Base-by-base conservation (phyloP, 2,888 invertebrate genomes). In the Malacosoma neustria region DNA sequence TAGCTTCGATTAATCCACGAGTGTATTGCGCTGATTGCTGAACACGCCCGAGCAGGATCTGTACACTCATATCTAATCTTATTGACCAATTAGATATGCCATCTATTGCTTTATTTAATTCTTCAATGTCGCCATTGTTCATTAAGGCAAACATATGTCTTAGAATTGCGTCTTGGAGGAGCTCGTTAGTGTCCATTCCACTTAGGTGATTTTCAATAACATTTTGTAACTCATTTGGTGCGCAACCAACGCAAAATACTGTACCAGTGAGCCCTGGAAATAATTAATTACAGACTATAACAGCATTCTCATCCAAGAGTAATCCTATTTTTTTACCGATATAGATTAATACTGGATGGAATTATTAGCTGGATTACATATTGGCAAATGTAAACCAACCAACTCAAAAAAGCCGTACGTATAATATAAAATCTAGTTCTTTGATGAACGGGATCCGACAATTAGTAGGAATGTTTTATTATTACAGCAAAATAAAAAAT, bases 231-330 rank as follows among this genome's bases (percentile, higher is more conserved):
- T 60, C 66, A 4, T 54, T 55, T 3, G 74, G 74, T 12, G 54
- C 48, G 30, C 61, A 64, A 2, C 76, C 76, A 13, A 75, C 37
- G 32, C 67, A 67, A 42, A 55, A 75, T 1, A 75, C 57, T 12
- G 62, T 68, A 13, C 74, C 73, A 0, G 44, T 55, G 9, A 63
- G 41, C 35, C 70, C 77, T 76, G 48, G 34, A 46, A 47, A 36
- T 34, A 12, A 13, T 29, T 31, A 29, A 32, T 14, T 3, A 1
- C n/a, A n/a, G n/a, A n/a, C n/a, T n/a, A n/a, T n/a, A n/a, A n/a
- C n/a, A n/a, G n/a, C n/a, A n/a, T n/a, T n/a, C n/a, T n/a, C n/a
- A n/a, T n/a, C n/a, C n/a, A n/a, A n/a, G n/a, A n/a, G n/a, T n/a
- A n/a, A n/a, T n/a, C n/a, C n/a, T n/a, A n/a, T n/a, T n/a, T n/a